Evolutionary conservation across 1,140 invertebrate species (phyloP).

Genomic region (Adoxophyes honmai): DNA sequence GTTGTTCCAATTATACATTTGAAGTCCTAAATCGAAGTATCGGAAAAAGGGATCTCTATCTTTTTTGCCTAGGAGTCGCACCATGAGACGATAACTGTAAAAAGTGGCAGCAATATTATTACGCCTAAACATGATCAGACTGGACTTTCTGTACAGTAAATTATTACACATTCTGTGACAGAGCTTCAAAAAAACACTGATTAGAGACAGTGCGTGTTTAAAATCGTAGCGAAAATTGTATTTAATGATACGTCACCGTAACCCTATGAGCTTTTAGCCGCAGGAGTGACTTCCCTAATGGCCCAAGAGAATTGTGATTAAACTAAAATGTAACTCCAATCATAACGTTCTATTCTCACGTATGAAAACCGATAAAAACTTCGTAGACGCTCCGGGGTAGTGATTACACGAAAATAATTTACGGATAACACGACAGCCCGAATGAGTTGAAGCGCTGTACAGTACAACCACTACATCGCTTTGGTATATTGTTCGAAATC

Average conservation of each 20-base stretch:
- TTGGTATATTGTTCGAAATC: no score
- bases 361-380: constrained; percentile 61
- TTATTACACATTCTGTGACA: no score
- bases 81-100: no score
- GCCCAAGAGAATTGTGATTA: background rate
- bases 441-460: background rate
- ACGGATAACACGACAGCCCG: constrained; percentile 23
- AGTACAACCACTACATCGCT: no score
- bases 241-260: constrained; percentile 8
- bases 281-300: constrained; percentile 16
- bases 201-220: no score
- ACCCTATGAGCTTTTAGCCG: constrained; percentile 4
- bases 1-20: no score
- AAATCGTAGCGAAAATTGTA: background rate
- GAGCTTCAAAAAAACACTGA: background rate
- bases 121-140: no score
- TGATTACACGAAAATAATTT: constrained; percentile 40
- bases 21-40: no score
- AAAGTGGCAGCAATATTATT: no score
- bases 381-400: constrained; percentile 41
- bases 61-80: no score
- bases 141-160: no score
- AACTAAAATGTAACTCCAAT: constrained; percentile 25
- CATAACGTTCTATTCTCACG: constrained; percentile 46
- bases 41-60: no score